A percentile compares a stretch with the other conserved stretches of the same genome.
phyloP scores from a whole-genome alignment of 2,888 invertebrate species.

The Noctuana brunneofusca region DNA sequence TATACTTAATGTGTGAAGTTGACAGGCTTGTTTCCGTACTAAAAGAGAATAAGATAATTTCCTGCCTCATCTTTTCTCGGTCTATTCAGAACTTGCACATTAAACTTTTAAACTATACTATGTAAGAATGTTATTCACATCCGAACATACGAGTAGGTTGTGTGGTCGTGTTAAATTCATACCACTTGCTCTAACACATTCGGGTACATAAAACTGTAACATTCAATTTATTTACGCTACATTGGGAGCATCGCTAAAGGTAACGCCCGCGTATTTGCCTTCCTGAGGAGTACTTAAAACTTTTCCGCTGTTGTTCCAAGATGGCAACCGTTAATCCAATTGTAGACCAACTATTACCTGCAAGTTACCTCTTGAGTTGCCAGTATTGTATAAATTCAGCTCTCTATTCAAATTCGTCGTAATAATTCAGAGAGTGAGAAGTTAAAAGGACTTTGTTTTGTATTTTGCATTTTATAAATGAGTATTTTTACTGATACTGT shows the following conservation, averaged over 20 bases:
- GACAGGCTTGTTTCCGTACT: too few relatives aligned
- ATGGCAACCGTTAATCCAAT: constrained; percentile 32
- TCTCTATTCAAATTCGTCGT: constrained; percentile 21
- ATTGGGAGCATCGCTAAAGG: constrained; percentile 14
- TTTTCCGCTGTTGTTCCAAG: constrained; percentile 34
- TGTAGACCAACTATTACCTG: constrained; percentile 34
- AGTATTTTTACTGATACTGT: too few relatives aligned
- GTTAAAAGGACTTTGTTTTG: not conserved
- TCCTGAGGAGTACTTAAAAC: constrained; percentile 27
- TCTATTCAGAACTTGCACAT: too few relatives aligned
- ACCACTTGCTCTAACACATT: not conserved
- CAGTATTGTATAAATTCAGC: constrained; percentile 23
- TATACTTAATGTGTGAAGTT: too few relatives aligned
- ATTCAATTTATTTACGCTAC: constrained; percentile 20
- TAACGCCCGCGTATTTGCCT: constrained; percentile 27
- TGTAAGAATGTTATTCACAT: too few relatives aligned
- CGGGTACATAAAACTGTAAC: not conserved
- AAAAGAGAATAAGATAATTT: too few relatives aligned
- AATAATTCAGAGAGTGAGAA: not conserved
- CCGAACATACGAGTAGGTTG: not conserved
- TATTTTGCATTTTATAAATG: not conserved
- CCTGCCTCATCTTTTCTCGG: too few relatives aligned
- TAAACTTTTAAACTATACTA: too few relatives aligned
- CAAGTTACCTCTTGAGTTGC: constrained; percentile 27
- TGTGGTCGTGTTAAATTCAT: not conserved